These are phyloP conservation scores for Drosophila paulistorum DNA, from an alignment of 1,140 invertebrate genomes.

Conservation along the genomic window DNA sequence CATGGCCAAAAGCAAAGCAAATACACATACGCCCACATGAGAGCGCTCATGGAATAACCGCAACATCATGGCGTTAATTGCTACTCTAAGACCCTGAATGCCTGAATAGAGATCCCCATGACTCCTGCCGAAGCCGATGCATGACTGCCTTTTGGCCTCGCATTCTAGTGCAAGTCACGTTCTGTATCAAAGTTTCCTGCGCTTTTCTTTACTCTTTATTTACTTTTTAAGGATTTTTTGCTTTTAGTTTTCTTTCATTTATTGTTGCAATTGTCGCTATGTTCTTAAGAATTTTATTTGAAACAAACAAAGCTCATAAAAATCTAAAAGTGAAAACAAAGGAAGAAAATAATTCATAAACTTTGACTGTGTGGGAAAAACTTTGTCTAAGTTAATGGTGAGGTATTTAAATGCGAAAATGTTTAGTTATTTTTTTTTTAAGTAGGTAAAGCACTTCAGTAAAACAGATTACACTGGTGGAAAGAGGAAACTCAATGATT, in stretches of 20 bases:
- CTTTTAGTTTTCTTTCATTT: conserved; percentile 38
- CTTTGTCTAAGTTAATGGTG: too few species aligned
- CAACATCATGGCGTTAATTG: conserved; percentile 77
- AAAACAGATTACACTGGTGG: too few species aligned
- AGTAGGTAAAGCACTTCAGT: too few species aligned
- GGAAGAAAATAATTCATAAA: too few species aligned
- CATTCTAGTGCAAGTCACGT: conserved; percentile 56
- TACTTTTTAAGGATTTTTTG: conserved; percentile 46
- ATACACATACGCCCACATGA: conserved; percentile 43
- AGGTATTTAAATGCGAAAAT: too few species aligned
- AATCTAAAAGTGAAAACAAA: too few species aligned
- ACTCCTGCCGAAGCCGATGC: conserved; percentile 1
- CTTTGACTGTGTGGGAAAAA: too few species aligned
- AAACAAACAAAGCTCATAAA: background rate
- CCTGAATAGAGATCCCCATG: conserved; percentile 23
- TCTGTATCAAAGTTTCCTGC: conserved; percentile 59
- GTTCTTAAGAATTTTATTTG: conserved; percentile 7
- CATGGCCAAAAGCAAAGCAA: background rate
- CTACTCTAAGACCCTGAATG: conserved; percentile 51
- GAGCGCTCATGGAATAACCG: conserved; percentile 61
- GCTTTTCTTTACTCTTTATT: conserved; percentile 47
- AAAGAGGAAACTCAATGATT: too few species aligned
- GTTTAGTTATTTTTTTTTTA: too few species aligned
- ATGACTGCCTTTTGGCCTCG: conserved; percentile 1
- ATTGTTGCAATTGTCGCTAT: conserved; percentile 23